Evolutionary conservation across 2,797 vertebrate species (phyloP).

Genomic region (Phataginus tetradactyla): DNA sequence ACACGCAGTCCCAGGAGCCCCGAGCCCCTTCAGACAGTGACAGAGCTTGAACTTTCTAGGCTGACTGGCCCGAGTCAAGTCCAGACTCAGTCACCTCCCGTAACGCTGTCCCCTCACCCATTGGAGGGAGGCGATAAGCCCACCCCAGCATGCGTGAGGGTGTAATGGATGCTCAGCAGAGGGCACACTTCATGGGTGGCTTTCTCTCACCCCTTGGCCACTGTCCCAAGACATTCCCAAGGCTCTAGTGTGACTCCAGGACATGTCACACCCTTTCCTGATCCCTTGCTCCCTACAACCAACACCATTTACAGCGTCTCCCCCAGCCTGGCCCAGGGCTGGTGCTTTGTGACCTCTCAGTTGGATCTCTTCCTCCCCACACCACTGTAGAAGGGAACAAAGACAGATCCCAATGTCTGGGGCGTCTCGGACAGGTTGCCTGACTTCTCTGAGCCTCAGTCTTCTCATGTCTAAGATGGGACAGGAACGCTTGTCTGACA

Average conservation of each 20-base stretch:
- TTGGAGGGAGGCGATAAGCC: not conserved
- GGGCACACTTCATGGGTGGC: too few species aligned
- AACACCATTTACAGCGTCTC: not conserved
- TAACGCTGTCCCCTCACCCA: not conserved
- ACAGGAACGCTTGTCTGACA: not conserved
- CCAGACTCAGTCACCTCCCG: not conserved
- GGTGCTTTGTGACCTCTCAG: not conserved
- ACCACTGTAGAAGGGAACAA: not conserved
- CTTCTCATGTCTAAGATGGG: not conserved
- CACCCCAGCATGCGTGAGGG: not conserved
- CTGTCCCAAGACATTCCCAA: not conserved
- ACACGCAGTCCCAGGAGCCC: too few species aligned
- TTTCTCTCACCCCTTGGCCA: not conserved
- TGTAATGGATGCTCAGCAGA: not conserved
- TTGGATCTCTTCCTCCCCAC: not conserved
- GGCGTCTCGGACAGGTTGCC: not conserved
- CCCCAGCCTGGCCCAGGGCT: not conserved
- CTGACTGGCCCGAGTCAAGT: not conserved
- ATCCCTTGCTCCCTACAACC: not conserved
- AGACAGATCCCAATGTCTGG: not conserved
- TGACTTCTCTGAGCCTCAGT: not conserved
- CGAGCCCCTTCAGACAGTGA: not conserved
- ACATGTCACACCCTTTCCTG: not conserved
- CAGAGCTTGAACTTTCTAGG: not conserved
- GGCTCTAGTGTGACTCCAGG: not conserved